Percentiles rank a stretch among this genome's conserved stretches.
These are phyloP conservation scores for Choristoneura rosaceana DNA, from an alignment of 2,888 invertebrate species.

Conservation along the genomic window DNA sequence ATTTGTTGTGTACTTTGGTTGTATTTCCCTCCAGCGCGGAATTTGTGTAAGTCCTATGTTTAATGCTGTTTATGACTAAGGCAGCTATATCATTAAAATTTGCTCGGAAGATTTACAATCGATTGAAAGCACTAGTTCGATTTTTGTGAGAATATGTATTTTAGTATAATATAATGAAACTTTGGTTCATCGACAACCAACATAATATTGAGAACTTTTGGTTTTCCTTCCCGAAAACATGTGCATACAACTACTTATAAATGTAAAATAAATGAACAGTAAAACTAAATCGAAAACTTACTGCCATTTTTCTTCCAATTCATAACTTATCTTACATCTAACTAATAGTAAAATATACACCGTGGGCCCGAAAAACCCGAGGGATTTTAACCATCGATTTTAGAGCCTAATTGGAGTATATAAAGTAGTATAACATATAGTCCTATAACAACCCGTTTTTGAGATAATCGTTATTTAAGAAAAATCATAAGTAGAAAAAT, in stretches of 20 bases:
- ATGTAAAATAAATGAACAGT: neutral
- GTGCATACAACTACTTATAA: neutral
- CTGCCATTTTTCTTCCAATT: slow-evolving; percentile 9
- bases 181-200: too few relatives aligned
- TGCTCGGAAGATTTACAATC: neutral
- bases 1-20: neutral
- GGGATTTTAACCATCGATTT: too few relatives aligned
- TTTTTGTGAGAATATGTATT: too few relatives aligned
- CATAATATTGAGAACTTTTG: neutral
- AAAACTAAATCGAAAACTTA: slow-evolving; percentile 2
- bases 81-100: too few relatives aligned
- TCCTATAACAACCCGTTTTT: too few relatives aligned
- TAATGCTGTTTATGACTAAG: neutral
- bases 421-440: too few relatives aligned
- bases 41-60: neutral
- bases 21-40: neutral
- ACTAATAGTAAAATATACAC: neutral
- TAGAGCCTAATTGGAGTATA: too few relatives aligned
- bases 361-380: too few relatives aligned
- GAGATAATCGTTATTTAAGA: too few relatives aligned
- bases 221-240: neutral
- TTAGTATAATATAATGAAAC: too few relatives aligned
- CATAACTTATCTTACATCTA: neutral
- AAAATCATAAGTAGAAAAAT: too few relatives aligned
- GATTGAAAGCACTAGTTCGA: too few relatives aligned